Evolutionary conservation across 1,140 invertebrate species (phyloP).

Genomic region (Hypothenemus hampei): DNA sequence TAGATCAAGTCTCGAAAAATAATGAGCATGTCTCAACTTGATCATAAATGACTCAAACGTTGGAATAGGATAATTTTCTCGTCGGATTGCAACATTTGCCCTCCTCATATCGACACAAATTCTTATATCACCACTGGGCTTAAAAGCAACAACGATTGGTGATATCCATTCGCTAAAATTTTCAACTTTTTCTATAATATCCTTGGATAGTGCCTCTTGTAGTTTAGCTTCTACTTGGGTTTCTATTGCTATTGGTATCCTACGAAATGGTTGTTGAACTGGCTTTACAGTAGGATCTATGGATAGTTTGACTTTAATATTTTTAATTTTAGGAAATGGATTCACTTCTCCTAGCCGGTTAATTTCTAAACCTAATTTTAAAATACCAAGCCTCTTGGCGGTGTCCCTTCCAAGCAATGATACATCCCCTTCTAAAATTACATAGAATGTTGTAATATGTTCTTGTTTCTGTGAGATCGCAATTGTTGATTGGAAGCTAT

Average conservation of each 20-base stretch:
- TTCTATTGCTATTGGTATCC: slow-evolving; percentile 9
- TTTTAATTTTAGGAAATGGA: slow-evolving; percentile 21
- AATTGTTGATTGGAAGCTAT: slow-evolving; percentile 1
- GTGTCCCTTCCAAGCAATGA: slow-evolving; percentile 21
- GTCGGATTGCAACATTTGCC: slow-evolving; percentile 34
- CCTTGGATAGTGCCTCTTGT: slow-evolving; percentile 27
- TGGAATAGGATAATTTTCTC: slow-evolving; percentile 35
- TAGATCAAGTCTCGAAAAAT: slow-evolving; percentile 33
- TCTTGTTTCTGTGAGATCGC: background rate
- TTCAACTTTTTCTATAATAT: slow-evolving; percentile 28
- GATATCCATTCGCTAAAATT: slow-evolving; percentile 33
- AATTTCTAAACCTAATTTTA: slow-evolving; percentile 14
- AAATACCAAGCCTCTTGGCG: slow-evolving; percentile 17
- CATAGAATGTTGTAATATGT: slow-evolving; percentile 13
- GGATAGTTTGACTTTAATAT: slow-evolving; percentile 6
- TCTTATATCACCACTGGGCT: slow-evolving; percentile 14
- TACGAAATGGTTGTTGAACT: background rate
- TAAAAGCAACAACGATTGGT: slow-evolving; percentile 23
- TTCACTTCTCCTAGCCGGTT: background rate
- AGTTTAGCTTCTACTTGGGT: slow-evolving; percentile 29
- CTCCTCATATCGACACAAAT: slow-evolving; percentile 34
- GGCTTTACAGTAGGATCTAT: background rate
- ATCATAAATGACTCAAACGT: slow-evolving; percentile 35
- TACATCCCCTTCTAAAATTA: slow-evolving; percentile 14
- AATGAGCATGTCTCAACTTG: slow-evolving; percentile 12